These are phyloP conservation scores for Synodontis membranacea DNA, from an alignment of 2,113 vertebrate species.

Conservation along the genomic window DNA sequence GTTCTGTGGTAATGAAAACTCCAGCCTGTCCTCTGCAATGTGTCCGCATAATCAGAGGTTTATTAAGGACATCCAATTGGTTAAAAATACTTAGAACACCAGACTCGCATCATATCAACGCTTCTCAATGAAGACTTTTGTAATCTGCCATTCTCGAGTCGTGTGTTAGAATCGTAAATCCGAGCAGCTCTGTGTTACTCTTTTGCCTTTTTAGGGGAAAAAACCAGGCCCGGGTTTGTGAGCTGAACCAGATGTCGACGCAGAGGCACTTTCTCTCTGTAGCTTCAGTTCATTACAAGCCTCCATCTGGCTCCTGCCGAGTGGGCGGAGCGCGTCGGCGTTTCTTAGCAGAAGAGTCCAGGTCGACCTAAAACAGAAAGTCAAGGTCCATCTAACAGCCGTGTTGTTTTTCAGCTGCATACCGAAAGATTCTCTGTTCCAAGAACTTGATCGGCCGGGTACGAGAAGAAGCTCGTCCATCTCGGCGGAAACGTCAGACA, in stretches of 20 bases:
- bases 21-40: not conserved
- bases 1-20: not conserved
- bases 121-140: not conserved
- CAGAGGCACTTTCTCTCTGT: conserved; percentile 16
- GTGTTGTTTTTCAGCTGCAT: conserved; percentile 76
- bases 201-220: conserved; percentile 44
- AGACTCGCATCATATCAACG: not conserved
- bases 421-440: conserved; percentile 55
- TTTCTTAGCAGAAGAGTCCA: conserved; percentile 63
- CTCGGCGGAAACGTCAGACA: conserved; percentile 35
- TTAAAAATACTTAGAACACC: not conserved
- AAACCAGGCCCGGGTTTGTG: conserved; percentile 17
- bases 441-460: conserved; percentile 53
- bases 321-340: conserved; percentile 57
- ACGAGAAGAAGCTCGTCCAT: conserved; percentile 42
- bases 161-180: not conserved
- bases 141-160: not conserved
- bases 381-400: conserved; percentile 59
- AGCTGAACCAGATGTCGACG: conserved; percentile 50
- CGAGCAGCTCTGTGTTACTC: not conserved
- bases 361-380: conserved; percentile 66
- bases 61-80: not conserved
- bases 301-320: conserved; percentile 57
- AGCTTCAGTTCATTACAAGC: conserved; percentile 35
- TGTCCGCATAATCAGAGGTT: not conserved